phyloP scores from a whole-genome alignment of 35 echinoderm and acorn worm species.

The Hemicentrotus pulcherrimus region DNA sequence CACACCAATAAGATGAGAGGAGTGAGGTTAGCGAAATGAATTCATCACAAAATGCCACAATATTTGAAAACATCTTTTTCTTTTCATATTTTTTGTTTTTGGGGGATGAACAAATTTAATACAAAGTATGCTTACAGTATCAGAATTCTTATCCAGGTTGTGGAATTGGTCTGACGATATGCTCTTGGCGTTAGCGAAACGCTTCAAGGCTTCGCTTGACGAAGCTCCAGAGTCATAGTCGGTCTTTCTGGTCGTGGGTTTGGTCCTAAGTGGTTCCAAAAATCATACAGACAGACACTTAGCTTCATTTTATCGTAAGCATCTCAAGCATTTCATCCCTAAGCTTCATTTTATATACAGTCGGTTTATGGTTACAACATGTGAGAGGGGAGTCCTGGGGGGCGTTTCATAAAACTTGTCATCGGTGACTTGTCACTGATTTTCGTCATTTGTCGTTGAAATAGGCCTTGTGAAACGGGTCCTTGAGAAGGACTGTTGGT shows the following conservation, averaged over 20 bases:
- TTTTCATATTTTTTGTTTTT: neutral
- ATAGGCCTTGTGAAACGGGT: too few relatives aligned
- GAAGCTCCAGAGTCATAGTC: constrained; percentile 11
- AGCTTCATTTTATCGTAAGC: neutral
- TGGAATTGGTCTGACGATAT: constrained; percentile 82
- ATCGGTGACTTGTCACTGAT: too few relatives aligned
- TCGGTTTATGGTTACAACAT: too few relatives aligned
- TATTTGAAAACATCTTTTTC: neutral
- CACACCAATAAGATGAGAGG: neutral
- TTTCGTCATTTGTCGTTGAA: too few relatives aligned
- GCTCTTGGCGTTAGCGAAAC: constrained; percentile 79
- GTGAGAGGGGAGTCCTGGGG: too few relatives aligned
- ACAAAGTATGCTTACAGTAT: neutral
- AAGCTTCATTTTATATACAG: too few relatives aligned
- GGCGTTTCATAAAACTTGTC: too few relatives aligned
- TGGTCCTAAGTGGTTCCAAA: constrained; percentile 24
- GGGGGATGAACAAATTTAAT: neutral
- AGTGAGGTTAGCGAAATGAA: neutral
- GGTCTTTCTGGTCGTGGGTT: constrained; percentile 56
- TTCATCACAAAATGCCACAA: neutral
- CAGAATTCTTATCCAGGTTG: constrained; percentile 33
- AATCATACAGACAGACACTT: neutral
- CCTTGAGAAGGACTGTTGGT: too few relatives aligned
- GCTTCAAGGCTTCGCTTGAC: constrained; percentile 60
- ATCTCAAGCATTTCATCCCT: neutral